phyloP scores from a whole-genome alignment of 64 coral and sea anemone genomes.

The Stichodactyla mertensii region DNA sequence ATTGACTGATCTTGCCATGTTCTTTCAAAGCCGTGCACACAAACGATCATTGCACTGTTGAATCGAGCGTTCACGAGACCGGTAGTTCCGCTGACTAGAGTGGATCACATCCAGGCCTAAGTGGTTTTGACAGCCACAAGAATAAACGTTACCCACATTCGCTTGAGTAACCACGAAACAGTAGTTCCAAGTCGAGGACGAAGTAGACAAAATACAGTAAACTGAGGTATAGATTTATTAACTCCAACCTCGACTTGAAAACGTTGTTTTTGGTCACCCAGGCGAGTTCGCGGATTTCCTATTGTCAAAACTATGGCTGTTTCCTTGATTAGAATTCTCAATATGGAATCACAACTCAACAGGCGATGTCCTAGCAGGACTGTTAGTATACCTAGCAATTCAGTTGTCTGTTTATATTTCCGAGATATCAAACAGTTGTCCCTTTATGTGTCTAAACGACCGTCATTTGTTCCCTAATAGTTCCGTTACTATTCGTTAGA shows the following conservation, averaged over 20 bases:
- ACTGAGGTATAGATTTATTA: too few relatives aligned
- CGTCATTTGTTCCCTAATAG: background rate
- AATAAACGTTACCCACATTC: background rate
- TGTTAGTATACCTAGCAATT: background rate
- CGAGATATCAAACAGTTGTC: background rate
- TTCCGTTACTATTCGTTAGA: background rate
- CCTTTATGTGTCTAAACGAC: background rate
- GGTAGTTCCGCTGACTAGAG: background rate
- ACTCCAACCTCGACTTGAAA: too few relatives aligned
- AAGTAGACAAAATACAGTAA: too few relatives aligned
- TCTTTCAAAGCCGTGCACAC: conserved; percentile 2
- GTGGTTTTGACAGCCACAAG: background rate
- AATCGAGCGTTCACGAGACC: background rate
- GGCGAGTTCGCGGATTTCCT: too few relatives aligned
- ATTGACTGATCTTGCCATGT: background rate
- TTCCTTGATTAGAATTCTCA: conserved; percentile 2
- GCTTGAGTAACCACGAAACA: too few relatives aligned
- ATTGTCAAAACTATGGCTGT: background rate
- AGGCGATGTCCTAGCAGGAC: background rate
- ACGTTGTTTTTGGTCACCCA: too few relatives aligned
- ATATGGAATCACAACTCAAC: background rate
- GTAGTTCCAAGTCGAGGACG: too few relatives aligned
- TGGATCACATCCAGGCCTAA: background rate
- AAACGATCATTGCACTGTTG: background rate
- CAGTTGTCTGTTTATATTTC: background rate